Evolutionary conservation across 92 coral and sea anemone genomes (phyloP), one percentile per base, ranked within the genome.

Genomic region (Zoanthus solanderi): DNA sequence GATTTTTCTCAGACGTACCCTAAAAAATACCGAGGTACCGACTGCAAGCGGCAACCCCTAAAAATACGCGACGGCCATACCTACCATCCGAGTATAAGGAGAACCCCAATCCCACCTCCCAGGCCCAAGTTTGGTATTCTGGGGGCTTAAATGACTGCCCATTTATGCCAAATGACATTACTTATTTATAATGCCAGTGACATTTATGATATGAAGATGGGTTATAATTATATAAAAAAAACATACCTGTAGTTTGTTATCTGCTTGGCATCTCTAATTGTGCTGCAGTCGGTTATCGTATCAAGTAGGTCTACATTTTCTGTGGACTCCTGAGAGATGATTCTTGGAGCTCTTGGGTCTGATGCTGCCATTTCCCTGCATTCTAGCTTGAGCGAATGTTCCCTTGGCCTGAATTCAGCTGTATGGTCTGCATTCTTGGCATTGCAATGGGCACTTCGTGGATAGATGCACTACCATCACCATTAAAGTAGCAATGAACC

Each of bases 311-410:
- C 87, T 6, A 53, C 71, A 9, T 88, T 75, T 46, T 83, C 91
- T 3, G 85, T 80, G 7, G 81, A 88, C 32, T 81, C 88, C 54
- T 58, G 75, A 34, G 79, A 84, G 12, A 86, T 63, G 4, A 86
- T 17, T 2, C 92, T 46, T 28, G 90, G 92, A 5, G 92, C 92
- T 63, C 74, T 18, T 0, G 23, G 6, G 79, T 78, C 58, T 13
- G 78, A 16, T 17, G 53, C 31, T 7, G 71, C 79, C 9, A 75
- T 74, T 30, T 89, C 92, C 54, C 72, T 68, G 60, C 84, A 74
- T 77, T 89, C 92, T 6, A 46, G 17, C 48, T 76, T 89, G 29
- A 89, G 45, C 47, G 92, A 89, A 44, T 89, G 89, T 74, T 89
- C 76, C 2, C 84, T 48, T 46, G 92, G 86, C 29, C 85, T 76